Evolutionary conservation across 1,140 invertebrate genomes (phyloP).

Genomic region (Aphelinus atriplicis): DNA sequence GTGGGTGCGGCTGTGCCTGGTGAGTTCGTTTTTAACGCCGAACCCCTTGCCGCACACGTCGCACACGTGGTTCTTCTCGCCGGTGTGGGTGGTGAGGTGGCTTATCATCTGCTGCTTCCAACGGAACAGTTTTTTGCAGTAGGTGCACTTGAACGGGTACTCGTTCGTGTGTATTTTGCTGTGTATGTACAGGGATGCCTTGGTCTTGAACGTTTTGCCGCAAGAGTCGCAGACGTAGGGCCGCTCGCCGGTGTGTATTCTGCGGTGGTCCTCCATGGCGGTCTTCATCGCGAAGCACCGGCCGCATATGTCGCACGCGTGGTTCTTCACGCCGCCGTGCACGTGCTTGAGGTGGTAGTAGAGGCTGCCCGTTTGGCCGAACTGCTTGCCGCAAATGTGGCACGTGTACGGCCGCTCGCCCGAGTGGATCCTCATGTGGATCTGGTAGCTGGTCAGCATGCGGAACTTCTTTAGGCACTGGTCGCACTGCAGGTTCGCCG

Average conservation of each 20-base stretch:
- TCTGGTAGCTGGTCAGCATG: conserved; percentile 40
- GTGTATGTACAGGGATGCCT: conserved; percentile 69
- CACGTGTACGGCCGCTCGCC: conserved; percentile 46
- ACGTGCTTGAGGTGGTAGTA: conserved; percentile 52
- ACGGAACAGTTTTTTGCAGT: conserved; percentile 65
- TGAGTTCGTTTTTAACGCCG: conserved; percentile 64
- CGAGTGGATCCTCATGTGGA: conserved; percentile 43
- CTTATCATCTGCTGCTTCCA: conserved; percentile 64
- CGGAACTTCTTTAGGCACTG: conserved; percentile 49
- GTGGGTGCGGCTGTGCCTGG: conserved; percentile 66
- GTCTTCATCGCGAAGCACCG: conserved; percentile 65
- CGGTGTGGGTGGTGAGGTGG: conserved; percentile 65
- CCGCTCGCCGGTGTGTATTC: conserved; percentile 72
- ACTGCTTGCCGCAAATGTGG: conserved; percentile 50
- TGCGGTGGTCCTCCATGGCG: conserved; percentile 71
- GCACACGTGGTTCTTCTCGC: conserved; percentile 65
- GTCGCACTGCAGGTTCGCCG: conserved; percentile 10
- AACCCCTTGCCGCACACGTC: conserved; percentile 67
- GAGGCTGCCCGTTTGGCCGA: conserved; percentile 49
- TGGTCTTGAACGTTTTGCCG: conserved; percentile 67
- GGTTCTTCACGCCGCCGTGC: conserved; percentile 57
- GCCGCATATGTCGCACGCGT: conserved; percentile 59
- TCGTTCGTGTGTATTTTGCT: conserved; percentile 64
- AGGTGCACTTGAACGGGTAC: conserved; percentile 63
- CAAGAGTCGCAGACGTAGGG: conserved; percentile 75